These are phyloP conservation scores for Zoanthus sociatus DNA, from an alignment of 92 coral and sea anemone species.

Conservation along the genomic window DNA sequence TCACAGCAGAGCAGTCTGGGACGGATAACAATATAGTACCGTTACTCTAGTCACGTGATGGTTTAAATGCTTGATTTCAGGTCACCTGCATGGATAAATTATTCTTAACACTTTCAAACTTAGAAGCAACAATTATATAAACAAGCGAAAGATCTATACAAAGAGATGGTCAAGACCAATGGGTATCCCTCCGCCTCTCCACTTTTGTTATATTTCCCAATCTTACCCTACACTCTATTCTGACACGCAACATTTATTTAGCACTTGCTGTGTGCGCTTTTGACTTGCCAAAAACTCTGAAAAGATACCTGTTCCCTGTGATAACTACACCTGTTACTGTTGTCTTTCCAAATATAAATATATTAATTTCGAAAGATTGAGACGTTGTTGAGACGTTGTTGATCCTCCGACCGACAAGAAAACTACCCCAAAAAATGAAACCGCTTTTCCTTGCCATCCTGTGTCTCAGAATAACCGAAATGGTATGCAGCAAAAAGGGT, in stretches of 20 bases:
- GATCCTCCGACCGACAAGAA: background rate
- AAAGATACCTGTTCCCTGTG: background rate
- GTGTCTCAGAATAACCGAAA: slow-evolving; percentile 24
- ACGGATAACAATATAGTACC: no score
- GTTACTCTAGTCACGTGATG: no score
- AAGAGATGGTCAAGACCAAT: no score
- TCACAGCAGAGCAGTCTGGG: no score
- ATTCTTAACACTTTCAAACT: no score
- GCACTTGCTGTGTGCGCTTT: background rate
- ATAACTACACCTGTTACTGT: background rate
- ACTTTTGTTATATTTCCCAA: no score
- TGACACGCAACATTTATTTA: background rate
- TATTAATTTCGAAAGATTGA: background rate
- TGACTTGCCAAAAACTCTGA: background rate
- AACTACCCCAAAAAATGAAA: background rate
- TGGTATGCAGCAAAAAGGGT: background rate
- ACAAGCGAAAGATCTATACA: no score
- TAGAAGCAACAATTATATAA: no score
- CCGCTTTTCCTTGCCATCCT: background rate
- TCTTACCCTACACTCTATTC: no score
- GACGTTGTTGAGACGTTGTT: background rate
- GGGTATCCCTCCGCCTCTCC: no score
- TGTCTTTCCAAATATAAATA: background rate
- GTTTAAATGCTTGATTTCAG: no score
- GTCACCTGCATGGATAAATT: no score